Evolutionary conservation across 1,140 invertebrate species (phyloP).

Genomic region (Calliopsis andreniformis): DNA sequence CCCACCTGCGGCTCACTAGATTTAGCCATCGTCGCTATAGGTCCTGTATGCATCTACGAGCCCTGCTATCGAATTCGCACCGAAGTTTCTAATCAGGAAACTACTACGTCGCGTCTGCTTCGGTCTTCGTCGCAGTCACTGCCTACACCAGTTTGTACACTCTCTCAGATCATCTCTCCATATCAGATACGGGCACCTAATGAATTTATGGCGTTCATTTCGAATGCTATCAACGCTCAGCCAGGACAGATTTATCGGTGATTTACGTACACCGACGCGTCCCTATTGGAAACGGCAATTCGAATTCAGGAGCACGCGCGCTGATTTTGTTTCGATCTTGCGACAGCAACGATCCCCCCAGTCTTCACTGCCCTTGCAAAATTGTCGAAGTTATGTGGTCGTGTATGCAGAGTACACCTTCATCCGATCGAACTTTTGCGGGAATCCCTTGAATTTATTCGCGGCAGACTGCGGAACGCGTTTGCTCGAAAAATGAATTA

Average conservation of each 20-base stretch:
- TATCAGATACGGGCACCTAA: slow-evolving; percentile 61
- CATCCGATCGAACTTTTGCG: too few species aligned
- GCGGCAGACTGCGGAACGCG: too few species aligned
- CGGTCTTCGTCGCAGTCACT: background rate
- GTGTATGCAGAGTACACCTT: too few species aligned
- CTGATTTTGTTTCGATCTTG: slow-evolving; percentile 38
- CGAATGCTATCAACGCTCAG: slow-evolving; percentile 57
- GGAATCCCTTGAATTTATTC: too few species aligned
- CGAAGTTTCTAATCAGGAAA: slow-evolving; percentile 28
- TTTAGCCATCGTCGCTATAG: too few species aligned
- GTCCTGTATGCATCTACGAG: background rate
- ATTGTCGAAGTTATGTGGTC: background rate
- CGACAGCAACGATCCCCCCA: background rate
- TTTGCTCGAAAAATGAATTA: too few species aligned
- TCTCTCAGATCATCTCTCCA: slow-evolving; percentile 50
- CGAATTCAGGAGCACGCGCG: slow-evolving; percentile 27
- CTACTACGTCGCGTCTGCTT: slow-evolving; percentile 13
- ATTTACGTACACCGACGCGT: slow-evolving; percentile 49
- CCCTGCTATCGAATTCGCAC: background rate
- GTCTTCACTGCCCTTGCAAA: background rate
- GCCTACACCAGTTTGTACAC: slow-evolving; percentile 26
- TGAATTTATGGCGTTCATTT: slow-evolving; percentile 65
- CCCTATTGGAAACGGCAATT: slow-evolving; percentile 45
- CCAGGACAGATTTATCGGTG: slow-evolving; percentile 61
- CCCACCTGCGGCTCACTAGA: too few species aligned